Conservation (phyloP, 2,888 invertebrate species). For the Chrysotoxum bicinctum region DNA sequence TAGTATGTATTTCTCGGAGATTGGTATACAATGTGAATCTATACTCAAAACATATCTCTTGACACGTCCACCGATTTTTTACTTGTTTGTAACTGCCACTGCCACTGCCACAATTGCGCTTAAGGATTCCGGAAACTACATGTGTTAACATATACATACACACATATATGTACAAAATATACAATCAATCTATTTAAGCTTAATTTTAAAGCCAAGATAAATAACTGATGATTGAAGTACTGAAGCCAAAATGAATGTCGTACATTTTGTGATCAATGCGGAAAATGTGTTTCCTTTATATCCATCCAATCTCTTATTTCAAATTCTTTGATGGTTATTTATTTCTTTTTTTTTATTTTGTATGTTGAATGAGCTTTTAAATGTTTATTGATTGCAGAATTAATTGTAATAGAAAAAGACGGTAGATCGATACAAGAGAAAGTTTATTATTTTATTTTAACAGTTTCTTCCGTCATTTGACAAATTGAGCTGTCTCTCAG, state of each 20-base stretch:
- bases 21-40: too few relatives aligned
- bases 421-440: conserved; percentile 22
- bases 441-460: conserved; percentile 13
- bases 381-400: conserved; percentile 36
- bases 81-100: too few relatives aligned
- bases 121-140: too few relatives aligned
- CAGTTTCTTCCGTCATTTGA: conserved; percentile 27
- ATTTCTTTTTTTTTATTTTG: not conserved
- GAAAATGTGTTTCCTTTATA: conserved; percentile 8
- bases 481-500: not conserved
- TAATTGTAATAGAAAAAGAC: conserved; percentile 14
- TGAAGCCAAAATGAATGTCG: not conserved
- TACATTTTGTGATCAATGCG: conserved; percentile 12
- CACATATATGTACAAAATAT: not conserved
- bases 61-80: too few relatives aligned
- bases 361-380: conserved; percentile 41
- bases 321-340: not conserved
- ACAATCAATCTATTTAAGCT: not conserved
- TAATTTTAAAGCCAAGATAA: not conserved
- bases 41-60: too few relatives aligned
- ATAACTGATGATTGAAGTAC: not conserved
- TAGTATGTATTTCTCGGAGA: too few relatives aligned
- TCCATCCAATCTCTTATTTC: not conserved
- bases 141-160: too few relatives aligned
- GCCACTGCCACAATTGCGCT: too few relatives aligned